phyloP scores from a whole-genome alignment of 2,888 invertebrate species.

The Netelia virgata region DNA sequence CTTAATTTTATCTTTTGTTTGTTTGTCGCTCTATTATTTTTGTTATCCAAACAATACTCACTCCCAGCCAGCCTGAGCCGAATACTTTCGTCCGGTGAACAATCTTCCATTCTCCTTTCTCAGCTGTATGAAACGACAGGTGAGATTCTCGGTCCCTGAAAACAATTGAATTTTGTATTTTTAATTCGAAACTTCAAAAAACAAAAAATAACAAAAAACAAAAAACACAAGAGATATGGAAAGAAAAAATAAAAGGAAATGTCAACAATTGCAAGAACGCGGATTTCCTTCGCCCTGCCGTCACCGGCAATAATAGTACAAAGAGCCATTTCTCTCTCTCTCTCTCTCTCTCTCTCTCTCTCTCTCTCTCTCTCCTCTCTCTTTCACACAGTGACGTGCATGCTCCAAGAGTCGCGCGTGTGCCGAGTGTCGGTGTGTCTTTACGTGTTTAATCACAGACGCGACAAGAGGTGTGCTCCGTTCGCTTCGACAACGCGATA shows the following conservation, averaged over 20 bases:
- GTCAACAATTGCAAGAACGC: constrained; percentile 2
- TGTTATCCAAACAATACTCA: constrained; percentile 67
- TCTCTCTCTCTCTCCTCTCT: constrained; percentile 1
- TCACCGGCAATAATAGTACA: constrained; percentile 29
- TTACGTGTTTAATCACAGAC: constrained; percentile 21
- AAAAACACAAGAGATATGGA: constrained; percentile 4
- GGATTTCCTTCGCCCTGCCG: constrained; percentile 1
- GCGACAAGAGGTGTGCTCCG: constrained; percentile 24
- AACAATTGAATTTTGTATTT: constrained; percentile 18
- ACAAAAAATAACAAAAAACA: not conserved
- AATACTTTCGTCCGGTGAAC: constrained; percentile 80
- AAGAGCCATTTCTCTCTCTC: not conserved
- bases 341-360: not conserved
- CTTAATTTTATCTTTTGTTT: not conserved
- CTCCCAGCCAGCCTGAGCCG: constrained; percentile 78
- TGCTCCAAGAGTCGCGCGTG: not conserved
- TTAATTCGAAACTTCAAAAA: not conserved
- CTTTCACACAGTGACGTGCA: not conserved
- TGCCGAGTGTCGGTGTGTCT: constrained; percentile 24
- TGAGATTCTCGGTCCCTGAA: constrained; percentile 80
- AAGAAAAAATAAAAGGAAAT: not conserved
- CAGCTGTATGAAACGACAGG: constrained; percentile 79
- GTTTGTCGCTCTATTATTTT: not conserved
- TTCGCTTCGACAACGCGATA: constrained; percentile 36
- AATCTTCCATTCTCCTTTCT: constrained; percentile 80